Evolutionary conservation across 2,113 vertebrate species (phyloP), one percentile per base, ranked within the genome.

Genomic region (Danionella cerebrum): DNA sequence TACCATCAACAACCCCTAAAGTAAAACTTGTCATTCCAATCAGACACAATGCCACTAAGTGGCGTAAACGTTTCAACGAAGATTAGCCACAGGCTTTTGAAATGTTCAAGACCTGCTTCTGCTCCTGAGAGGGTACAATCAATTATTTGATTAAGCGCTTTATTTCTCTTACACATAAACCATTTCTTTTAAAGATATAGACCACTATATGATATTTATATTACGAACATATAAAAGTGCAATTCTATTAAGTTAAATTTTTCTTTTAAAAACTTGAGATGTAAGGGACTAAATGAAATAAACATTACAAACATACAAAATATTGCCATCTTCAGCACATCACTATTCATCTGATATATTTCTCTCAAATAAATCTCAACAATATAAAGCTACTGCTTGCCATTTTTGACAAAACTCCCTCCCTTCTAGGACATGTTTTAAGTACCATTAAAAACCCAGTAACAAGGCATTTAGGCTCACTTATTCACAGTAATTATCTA

Each of bases 291-390:
- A 63, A 54, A 36, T 64, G 35, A 44, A 38, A 69, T 71, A 77
- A 68, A 77, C 71, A 60, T 65, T 60, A 33, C 65, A 65, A 65
- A 76, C 64, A 38, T 70, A 76, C 60, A 72, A 72, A 70, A 70
- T 76, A 76, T 76, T 73, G 75, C 75, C 75, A 70, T 52, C 29
- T n/a, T n/a, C n/a, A n/a, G n/a, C n/a, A n/a, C n/a, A 70, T 45
- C 16, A 65, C 45, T 57, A 70, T 47, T 69, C 58, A 65, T 38
- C 25, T 39, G 25, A 42, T 36, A 44, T 39, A 57, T 29, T 18
- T 33, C 48, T 35, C 33, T 63, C 3, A 31, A 22, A 16, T 69
- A 39, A 67, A 67, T 39, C 3, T 31, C 13, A 14, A 35, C 3
- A 10, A 42, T 53, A 35, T 27, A 44, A 44, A 60, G 55, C 58